phyloP scores from a whole-genome alignment of 2,888 invertebrate species.

The Cheilosia grossa region DNA sequence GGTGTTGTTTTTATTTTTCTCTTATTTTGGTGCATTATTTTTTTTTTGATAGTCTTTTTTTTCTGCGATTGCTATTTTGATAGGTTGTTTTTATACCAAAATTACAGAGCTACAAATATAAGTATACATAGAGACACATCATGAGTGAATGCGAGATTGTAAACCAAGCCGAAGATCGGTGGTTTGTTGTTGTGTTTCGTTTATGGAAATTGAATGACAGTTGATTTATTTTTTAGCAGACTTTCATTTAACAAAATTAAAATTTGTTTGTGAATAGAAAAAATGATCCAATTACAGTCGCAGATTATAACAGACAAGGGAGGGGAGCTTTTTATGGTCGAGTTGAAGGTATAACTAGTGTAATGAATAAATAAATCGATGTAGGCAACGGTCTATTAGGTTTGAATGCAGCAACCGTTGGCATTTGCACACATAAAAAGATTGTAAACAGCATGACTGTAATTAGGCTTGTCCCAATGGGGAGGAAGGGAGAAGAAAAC shows the following conservation, averaged over 20 bases:
- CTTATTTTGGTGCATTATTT: slow-evolving; percentile 8
- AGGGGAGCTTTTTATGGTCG: slow-evolving; percentile 39
- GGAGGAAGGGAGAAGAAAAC: neutral
- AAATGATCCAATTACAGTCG: slow-evolving; percentile 31
- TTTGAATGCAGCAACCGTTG: slow-evolving; percentile 10
- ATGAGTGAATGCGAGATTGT: slow-evolving; percentile 1
- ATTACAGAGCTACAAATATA: neutral
- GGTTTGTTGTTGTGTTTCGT: slow-evolving; percentile 2
- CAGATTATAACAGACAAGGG: neutral
- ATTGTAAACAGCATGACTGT: slow-evolving; percentile 3
- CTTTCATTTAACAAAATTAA: too few species aligned
- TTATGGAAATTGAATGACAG: neutral
- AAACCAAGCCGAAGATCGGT: slow-evolving; percentile 20
- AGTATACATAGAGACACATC: neutral
- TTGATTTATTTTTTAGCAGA: too few species aligned
- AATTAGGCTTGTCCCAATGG: slow-evolving; percentile 9
- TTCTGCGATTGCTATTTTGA: slow-evolving; percentile 23
- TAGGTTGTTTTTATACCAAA: slow-evolving; percentile 22
- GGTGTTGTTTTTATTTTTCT: slow-evolving; percentile 20
- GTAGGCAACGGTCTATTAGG: slow-evolving; percentile 44
- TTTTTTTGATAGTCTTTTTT: slow-evolving; percentile 10
- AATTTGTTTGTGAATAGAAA: too few species aligned
- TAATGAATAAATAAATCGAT: slow-evolving; percentile 18
- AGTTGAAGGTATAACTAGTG: slow-evolving; percentile 14
- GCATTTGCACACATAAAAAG: neutral